phyloP scores from a whole-genome alignment of 1,140 invertebrate genomes.

The Drosophila azteca region DNA sequence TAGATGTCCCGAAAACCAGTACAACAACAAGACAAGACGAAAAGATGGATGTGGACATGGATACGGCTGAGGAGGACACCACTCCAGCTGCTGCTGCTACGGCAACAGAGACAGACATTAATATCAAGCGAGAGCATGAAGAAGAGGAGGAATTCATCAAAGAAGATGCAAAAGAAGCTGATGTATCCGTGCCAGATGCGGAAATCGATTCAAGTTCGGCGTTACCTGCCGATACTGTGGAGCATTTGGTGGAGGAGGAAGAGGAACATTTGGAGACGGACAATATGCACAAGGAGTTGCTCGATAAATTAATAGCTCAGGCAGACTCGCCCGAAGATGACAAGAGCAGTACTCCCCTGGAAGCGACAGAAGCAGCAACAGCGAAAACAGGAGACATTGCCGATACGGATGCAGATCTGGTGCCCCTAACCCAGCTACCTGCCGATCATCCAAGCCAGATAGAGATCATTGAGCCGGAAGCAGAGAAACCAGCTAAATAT shows the following conservation, averaged over 20 bases:
- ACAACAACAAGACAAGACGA: slow-evolving; percentile 7
- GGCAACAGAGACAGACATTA: background rate
- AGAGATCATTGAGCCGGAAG: slow-evolving; percentile 14
- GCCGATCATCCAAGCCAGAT: slow-evolving; percentile 12
- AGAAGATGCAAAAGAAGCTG: slow-evolving; percentile 31
- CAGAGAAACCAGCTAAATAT: slow-evolving; percentile 7
- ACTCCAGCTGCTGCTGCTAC: background rate
- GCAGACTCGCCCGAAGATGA: slow-evolving; percentile 39
- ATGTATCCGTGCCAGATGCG: background rate
- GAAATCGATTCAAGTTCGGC: slow-evolving; percentile 9
- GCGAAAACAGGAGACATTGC: slow-evolving; percentile 8
- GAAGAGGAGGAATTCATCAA: slow-evolving; percentile 60
- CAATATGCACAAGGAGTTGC: slow-evolving; percentile 59
- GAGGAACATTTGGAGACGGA: slow-evolving; percentile 60
- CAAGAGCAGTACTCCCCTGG: background rate
- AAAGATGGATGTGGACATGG: slow-evolving; percentile 26
- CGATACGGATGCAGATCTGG: slow-evolving; percentile 11
- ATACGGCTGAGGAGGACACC: background rate
- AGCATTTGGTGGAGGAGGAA: slow-evolving; percentile 3
- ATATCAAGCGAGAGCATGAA: slow-evolving; percentile 42
- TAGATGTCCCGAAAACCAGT: slow-evolving; percentile 3
- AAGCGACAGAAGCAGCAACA: background rate
- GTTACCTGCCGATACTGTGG: background rate
- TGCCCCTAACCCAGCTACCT: slow-evolving; percentile 21
- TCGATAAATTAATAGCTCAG: slow-evolving; percentile 67